Conservation (phyloP, 2,797 vertebrate species). For the Anguilla megastoma region DNA sequence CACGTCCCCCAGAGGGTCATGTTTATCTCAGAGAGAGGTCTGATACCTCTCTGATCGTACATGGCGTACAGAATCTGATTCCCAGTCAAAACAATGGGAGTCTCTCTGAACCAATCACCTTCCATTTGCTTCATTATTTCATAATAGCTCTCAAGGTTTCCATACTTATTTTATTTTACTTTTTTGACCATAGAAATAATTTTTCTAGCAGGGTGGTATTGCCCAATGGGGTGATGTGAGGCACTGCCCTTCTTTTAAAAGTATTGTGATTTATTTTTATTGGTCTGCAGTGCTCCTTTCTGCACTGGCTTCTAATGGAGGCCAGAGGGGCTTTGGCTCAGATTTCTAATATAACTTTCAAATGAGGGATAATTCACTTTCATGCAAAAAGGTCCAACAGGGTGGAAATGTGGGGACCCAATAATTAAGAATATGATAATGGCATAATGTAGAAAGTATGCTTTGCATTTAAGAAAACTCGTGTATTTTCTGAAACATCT, state of each 20-base stretch:
- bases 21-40: neutral
- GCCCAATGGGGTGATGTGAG: neutral
- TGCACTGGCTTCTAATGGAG: neutral
- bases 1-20: neutral
- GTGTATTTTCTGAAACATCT: neutral
- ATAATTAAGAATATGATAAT: neutral
- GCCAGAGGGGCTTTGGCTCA: neutral
- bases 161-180: neutral
- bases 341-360: neutral
- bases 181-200: neutral
- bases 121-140: neutral
- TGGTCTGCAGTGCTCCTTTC: neutral
- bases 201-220: neutral
- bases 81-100: neutral
- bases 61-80: neutral
- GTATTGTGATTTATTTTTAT: neutral
- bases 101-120: neutral
- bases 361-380: conserved; percentile 19
- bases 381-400: neutral
- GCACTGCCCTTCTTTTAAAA: neutral
- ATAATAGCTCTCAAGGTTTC: neutral
- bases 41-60: neutral
- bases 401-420: neutral
- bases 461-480: neutral
- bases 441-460: neutral